A percentile compares a stretch with the other conserved stretches of the same genome.
Evolutionary conservation across 2,113 vertebrate genomes (phyloP).

Genomic region (Nerophis lumbriciformis): DNA sequence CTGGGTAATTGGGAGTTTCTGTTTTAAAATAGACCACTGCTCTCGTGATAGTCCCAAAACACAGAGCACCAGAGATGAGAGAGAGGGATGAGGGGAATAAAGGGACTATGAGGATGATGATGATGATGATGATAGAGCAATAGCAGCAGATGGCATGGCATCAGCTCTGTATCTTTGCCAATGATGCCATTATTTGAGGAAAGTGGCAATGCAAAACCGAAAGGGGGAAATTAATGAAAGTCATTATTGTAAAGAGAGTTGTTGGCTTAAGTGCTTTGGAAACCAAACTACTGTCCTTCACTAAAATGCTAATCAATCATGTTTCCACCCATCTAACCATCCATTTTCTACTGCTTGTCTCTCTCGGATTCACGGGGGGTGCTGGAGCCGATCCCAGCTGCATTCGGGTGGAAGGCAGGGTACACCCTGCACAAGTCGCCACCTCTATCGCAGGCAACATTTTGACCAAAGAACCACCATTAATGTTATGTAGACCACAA

Average conservation of each 20-base stretch:
- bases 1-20: constrained; percentile 53
- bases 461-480: no score
- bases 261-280: neutral
- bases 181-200: constrained; percentile 23
- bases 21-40: constrained; percentile 53
- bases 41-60: constrained; percentile 60
- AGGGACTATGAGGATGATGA: constrained; percentile 18
- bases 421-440: no score
- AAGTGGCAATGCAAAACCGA: constrained; percentile 2
- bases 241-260: neutral
- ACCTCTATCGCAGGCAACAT: no score
- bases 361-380: no score
- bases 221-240: neutral
- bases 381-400: no score
- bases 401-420: no score
- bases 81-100: constrained; percentile 28
- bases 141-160: constrained; percentile 52
- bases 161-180: constrained; percentile 33
- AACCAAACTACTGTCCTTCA: neutral
- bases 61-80: constrained; percentile 36
- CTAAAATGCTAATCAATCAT: neutral
- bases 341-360: no score
- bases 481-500: no score
- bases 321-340: neutral
- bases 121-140: constrained; percentile 32